These are phyloP conservation scores for Natator depressus DNA, from an alignment of 2,113 vertebrate genomes.

Conservation along the genomic window DNA sequence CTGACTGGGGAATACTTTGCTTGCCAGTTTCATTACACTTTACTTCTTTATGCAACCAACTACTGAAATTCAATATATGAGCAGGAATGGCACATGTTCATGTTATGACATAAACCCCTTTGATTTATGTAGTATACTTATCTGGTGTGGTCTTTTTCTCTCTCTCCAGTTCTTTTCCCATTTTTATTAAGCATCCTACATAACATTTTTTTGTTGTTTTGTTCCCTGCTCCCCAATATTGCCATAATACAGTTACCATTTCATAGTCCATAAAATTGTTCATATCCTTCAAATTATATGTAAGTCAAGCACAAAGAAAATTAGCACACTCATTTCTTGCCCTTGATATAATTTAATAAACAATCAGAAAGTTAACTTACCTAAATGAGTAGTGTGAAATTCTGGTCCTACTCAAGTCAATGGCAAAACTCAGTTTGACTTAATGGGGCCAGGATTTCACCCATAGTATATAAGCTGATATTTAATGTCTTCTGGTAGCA, in stretches of 20 bases:
- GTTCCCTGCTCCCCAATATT: conserved; percentile 26
- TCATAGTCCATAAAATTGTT: background rate
- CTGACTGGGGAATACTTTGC: conserved; percentile 81
- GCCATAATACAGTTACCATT: conserved; percentile 7
- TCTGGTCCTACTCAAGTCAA: background rate
- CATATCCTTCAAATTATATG: conserved; percentile 1
- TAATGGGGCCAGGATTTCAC: background rate
- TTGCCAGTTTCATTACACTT: conserved; percentile 83
- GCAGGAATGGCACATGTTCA: conserved; percentile 76
- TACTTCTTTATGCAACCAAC: conserved; percentile 82
- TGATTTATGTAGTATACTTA: conserved; percentile 79
- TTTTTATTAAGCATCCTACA: conserved; percentile 56
- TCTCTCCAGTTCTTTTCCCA: conserved; percentile 19
- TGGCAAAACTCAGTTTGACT: background rate
- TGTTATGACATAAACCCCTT: conserved; percentile 80
- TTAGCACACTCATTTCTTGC: conserved; percentile 26
- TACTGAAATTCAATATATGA: conserved; percentile 83
- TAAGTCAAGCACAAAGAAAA: conserved; percentile 1
- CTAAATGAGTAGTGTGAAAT: conserved; percentile 12
- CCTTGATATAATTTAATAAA: background rate
- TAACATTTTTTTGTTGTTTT: conserved; percentile 31
- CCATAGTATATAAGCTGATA: background rate
- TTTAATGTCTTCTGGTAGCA: background rate
- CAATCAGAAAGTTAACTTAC: conserved; percentile 20
- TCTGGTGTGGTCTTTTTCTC: conserved; percentile 42